Base-by-base conservation (phyloP, 2,797 vertebrate genomes). In the Glyptemys insculpta region DNA sequence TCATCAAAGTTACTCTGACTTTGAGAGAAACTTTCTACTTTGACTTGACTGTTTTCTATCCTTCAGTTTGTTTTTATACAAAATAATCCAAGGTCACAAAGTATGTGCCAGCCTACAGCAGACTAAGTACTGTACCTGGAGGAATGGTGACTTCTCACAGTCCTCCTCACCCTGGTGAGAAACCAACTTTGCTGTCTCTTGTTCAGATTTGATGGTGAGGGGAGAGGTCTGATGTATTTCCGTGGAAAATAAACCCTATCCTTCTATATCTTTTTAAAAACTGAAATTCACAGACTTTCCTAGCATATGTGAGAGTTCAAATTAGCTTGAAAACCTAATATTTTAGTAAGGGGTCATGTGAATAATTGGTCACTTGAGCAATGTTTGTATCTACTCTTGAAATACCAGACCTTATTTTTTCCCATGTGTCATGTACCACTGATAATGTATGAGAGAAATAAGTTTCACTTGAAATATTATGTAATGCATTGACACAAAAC, bases 391-490 rank as follows among this genome's bases (percentile, higher is more conserved):
- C 74, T 88, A 50, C 34, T 2, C 8, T 87, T 87, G 44, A 86
- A 85, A 82, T 88, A 82, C 23, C 27, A 79, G 79, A 6, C 2
- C 86, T 85, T 84, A 59, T 50, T 80, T 59, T 11, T 52, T 78
- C 11, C 25, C 50, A 9, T 79, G 21, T 65, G 11, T 80, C n/a
- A 83, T 85, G 6, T 0, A 0, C 3, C 4, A 4, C 50, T 54
- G 31, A 44, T 14, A 83, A 88, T 88, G 83, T 41, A 27, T 27
- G 21, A 74, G 37, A 81, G 57, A 86, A 90, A 81, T 44, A 11
- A 1, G 8, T 74, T 49, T 19, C 0, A 37, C 37, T 86, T 93
- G 18, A 37, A n/a, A n/a, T 59, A 72, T 25, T 41, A 8, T 23
- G 88, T 83, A 56, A 91, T 37, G 31, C 8, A 57, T 1, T 34